These are phyloP conservation scores for Crepidodera aurea DNA, from an alignment of 2,888 invertebrate genomes.

Conservation along the genomic window DNA sequence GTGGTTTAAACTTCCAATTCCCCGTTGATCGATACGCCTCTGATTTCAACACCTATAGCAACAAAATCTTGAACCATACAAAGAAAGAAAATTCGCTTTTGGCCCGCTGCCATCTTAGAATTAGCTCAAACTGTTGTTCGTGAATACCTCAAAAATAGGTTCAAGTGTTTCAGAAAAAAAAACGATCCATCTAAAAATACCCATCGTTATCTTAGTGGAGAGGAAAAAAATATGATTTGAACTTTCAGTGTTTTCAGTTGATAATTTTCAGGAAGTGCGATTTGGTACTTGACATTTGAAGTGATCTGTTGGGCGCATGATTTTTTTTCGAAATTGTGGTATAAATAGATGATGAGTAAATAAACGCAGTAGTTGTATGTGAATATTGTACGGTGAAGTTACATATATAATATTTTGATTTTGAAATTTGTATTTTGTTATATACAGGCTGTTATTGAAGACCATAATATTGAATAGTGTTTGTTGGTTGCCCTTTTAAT, in stretches of 20 bases:
- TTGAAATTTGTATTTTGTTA: conserved; percentile 6
- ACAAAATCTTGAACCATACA: conserved; percentile 45
- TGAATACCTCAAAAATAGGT: conserved; percentile 24
- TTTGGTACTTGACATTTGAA: conserved; percentile 26
- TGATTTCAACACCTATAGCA: background rate
- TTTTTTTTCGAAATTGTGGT: conserved; percentile 40
- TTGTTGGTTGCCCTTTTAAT: background rate
- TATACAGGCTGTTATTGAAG: background rate
- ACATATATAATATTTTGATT: conserved; percentile 11
- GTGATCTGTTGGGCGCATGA: conserved; percentile 27
- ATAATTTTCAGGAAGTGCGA: conserved; percentile 25
- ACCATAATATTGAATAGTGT: conserved; percentile 7
- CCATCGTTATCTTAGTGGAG: conserved; percentile 18
- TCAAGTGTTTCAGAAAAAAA: conserved; percentile 20
- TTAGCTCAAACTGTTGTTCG: conserved; percentile 51
- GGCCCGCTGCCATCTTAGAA: conserved; percentile 65
- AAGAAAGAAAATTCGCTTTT: conserved; percentile 65
- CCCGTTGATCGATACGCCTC: background rate
- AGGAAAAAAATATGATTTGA: conserved; percentile 8
- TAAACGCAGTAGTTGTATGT: conserved; percentile 45
- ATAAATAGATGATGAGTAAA: conserved; percentile 50
- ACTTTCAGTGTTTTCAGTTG: conserved; percentile 10
- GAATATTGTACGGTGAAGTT: conserved; percentile 37
- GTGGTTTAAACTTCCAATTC: too few species aligned
- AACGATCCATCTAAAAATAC: conserved; percentile 19